Percentiles rank a stretch among this genome's conserved stretches.
Evolutionary conservation across 2,797 vertebrate genomes (phyloP).

Genomic region (Craterocephalus amniculus): DNA sequence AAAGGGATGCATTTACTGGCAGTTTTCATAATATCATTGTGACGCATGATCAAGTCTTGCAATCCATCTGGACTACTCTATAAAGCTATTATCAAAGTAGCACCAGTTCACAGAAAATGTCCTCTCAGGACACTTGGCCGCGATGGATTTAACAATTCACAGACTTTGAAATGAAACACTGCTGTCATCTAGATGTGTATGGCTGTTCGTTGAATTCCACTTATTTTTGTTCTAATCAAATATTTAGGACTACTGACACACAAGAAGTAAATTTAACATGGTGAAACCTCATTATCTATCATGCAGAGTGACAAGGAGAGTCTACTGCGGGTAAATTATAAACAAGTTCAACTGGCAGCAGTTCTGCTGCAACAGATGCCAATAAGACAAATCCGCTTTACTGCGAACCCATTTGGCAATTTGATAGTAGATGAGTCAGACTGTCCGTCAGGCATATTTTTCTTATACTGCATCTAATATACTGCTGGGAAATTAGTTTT

Average conservation of each 20-base stretch:
- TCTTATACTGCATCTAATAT: conserved; percentile 49
- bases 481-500: conserved; percentile 37
- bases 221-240: conserved; percentile 6
- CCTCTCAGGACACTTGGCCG: not conserved
- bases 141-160: not conserved
- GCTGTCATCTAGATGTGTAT: not conserved
- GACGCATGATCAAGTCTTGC: conserved; percentile 7
- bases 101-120: not conserved
- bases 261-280: conserved; percentile 9
- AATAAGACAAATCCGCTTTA: conserved; percentile 70
- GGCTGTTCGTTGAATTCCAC: not conserved
- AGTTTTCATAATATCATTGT: conserved; percentile 10
- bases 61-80: not conserved
- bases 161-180: not conserved
- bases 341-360: conserved; percentile 68
- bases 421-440: conserved; percentile 65
- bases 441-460: conserved; percentile 49
- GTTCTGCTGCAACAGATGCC: conserved; percentile 67
- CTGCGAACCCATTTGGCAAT: conserved; percentile 55
- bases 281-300: conserved; percentile 22
- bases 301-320: conserved; percentile 29
- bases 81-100: not conserved
- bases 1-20: not conserved
- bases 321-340: conserved; percentile 56
- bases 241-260: not conserved